Conservation (phyloP, 2,797 vertebrate genomes). For the Coreius guichenoti region DNA sequence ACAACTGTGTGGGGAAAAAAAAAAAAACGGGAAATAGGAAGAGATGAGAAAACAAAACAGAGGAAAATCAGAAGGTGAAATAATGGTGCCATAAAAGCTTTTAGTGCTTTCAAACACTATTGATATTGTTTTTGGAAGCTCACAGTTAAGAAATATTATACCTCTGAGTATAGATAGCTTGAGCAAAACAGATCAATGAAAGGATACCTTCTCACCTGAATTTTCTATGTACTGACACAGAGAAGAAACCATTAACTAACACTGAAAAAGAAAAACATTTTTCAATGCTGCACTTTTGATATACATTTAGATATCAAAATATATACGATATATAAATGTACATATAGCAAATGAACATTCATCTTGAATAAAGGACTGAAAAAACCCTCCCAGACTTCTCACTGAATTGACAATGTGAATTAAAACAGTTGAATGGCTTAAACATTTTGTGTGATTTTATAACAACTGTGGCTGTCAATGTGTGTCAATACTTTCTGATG, state of each 20-base stretch:
- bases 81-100: conserved; percentile 14
- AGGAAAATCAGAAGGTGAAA: conserved; percentile 17
- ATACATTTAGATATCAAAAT: neutral
- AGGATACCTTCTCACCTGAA: conserved; percentile 22
- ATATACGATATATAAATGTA: neutral
- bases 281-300: neutral
- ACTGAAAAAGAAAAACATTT: neutral
- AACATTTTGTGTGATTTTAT: conserved; percentile 8
- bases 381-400: conserved; percentile 10
- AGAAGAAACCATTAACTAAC: neutral
- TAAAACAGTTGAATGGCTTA: neutral
- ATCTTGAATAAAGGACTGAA: conserved; percentile 1
- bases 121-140: neutral
- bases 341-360: neutral
- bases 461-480: conserved; percentile 6
- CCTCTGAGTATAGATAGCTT: conserved; percentile 25
- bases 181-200: conserved; percentile 37
- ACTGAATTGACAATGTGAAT: conserved; percentile 24
- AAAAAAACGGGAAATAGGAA: neutral
- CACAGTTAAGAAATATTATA: conserved; percentile 30
- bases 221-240: conserved; percentile 21
- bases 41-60: neutral
- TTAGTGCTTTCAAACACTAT: conserved; percentile 14
- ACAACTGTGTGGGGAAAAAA: conserved; percentile 23
- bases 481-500: conserved; percentile 21